A percentile compares a stretch with the other conserved stretches of the same genome.
These are phyloP conservation scores for Oreochromis niloticus DNA, from an alignment of 2,113 vertebrate genomes.

Conservation along the genomic window DNA sequence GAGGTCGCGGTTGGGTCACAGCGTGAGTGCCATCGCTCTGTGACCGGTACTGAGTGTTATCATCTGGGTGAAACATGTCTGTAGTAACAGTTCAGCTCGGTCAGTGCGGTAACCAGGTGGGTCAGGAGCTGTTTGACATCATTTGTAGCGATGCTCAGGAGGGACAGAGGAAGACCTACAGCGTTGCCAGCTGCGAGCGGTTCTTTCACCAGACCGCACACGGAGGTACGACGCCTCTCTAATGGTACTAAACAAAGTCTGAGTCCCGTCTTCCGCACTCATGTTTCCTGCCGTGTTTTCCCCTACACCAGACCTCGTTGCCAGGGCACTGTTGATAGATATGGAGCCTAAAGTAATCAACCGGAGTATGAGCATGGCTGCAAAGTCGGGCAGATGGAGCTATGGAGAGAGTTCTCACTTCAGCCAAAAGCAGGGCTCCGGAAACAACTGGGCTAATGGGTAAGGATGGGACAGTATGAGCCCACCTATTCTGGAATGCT, in stretches of 20 bases:
- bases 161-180: constrained; percentile 72
- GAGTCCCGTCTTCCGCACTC: not conserved
- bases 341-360: constrained; percentile 97
- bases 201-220: constrained; percentile 78
- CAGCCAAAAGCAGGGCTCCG: constrained; percentile 92
- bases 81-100: constrained; percentile 89
- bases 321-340: constrained; percentile 87
- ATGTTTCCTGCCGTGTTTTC: not conserved
- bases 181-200: constrained; percentile 72
- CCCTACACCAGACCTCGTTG: constrained; percentile 58
- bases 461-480: constrained; percentile 40
- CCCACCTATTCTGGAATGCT: not conserved
- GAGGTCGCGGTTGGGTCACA: not conserved
- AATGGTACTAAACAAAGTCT: fast-evolving
- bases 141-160: constrained; percentile 72
- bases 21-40: not conserved
- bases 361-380: constrained; percentile 76
- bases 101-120: constrained; percentile 95
- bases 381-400: constrained; percentile 80
- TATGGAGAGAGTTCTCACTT: constrained; percentile 78
- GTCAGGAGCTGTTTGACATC: constrained; percentile 80
- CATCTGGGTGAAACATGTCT: constrained; percentile 73
- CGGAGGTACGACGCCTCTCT: constrained; percentile 66
- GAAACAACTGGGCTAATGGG: constrained; percentile 99
- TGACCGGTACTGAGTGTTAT: not conserved